Conservation (phyloP, 2,113 vertebrate genomes). For the Petaurus breviceps region DNA sequence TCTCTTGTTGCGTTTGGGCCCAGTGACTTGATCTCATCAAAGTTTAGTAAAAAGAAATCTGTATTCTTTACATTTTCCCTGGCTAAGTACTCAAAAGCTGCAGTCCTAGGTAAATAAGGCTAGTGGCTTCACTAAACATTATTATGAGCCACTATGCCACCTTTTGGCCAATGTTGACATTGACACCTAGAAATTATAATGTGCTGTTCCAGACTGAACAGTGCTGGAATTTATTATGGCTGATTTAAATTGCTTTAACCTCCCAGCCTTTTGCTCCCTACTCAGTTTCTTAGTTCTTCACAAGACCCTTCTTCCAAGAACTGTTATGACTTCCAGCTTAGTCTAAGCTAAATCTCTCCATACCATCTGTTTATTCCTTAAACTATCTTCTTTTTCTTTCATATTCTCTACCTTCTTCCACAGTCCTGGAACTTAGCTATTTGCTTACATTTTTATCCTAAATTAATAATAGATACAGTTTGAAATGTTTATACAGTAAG, state of each 20-base stretch:
- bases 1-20: slow-evolving; percentile 38
- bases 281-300: neutral
- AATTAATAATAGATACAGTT: neutral
- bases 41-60: neutral
- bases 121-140: neutral
- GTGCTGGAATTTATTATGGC: neutral
- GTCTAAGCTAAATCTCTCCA: neutral
- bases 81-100: slow-evolving; percentile 5
- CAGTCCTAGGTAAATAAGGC: neutral
- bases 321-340: neutral
- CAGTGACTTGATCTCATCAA: slow-evolving; percentile 27
- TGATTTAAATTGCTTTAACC: neutral
- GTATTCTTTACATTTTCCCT: neutral
- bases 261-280: neutral
- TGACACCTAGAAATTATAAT: neutral
- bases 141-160: slow-evolving; percentile 60
- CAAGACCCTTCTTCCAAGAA: neutral
- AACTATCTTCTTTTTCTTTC: neutral
- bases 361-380: neutral
- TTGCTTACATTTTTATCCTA: neutral
- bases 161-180: slow-evolving; percentile 61
- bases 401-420: too few species aligned
- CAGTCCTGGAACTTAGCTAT: neutral
- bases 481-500: too few species aligned
- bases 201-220: neutral